Evolutionary conservation across 2,797 vertebrate species (phyloP).

Genomic region (Chaetophractus vellerosus): DNA sequence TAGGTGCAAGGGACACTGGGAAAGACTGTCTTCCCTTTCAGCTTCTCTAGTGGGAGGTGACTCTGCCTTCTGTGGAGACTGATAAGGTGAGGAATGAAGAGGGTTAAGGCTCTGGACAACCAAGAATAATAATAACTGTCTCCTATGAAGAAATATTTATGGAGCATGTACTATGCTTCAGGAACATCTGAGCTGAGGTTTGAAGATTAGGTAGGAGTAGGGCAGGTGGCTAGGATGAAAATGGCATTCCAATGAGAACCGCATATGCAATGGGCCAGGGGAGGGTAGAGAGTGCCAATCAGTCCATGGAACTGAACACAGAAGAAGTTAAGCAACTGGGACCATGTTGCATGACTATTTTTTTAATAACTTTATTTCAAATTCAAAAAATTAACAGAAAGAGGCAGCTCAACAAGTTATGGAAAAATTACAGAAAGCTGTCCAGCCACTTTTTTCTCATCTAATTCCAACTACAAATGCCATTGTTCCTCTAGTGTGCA

Average conservation of each 20-base stretch:
- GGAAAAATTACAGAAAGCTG: no score
- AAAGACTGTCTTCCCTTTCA: neutral
- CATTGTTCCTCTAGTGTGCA: no score
- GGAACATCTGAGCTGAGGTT: neutral
- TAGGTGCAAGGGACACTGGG: neutral
- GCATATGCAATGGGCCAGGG: neutral
- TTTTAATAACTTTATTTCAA: no score
- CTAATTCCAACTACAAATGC: no score
- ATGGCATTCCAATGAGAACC: neutral
- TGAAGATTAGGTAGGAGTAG: neutral
- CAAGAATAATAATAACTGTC: constrained; percentile 25
- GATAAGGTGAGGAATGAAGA: neutral
- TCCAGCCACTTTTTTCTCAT: no score
- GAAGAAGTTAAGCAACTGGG: neutral
- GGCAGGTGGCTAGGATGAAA: neutral
- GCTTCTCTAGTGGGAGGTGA: neutral
- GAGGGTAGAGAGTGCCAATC: neutral
- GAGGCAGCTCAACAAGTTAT: no score
- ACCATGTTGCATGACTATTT: neutral
- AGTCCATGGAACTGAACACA: neutral
- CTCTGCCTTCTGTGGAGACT: neutral
- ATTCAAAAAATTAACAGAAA: no score
- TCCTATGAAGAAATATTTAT: neutral
- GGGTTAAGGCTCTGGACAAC: neutral
- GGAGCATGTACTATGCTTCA: neutral